Base-by-base conservation (phyloP, 2,888 invertebrate species). In the Nineta flava region DNA sequence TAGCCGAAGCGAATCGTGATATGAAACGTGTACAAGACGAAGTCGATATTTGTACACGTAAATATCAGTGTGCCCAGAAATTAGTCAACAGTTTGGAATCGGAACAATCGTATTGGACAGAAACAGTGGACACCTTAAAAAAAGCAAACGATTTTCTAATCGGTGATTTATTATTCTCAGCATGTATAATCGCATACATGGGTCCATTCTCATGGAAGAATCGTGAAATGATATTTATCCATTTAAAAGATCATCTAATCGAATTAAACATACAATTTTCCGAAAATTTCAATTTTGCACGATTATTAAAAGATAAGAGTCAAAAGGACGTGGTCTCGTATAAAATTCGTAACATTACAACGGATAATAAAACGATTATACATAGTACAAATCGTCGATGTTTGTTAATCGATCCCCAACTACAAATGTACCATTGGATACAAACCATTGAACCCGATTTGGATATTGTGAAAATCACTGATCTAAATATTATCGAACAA, bases 101-200 rank as follows among this genome's bases (percentile, higher is more conserved):
- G 2, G 93, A 94, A 69, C 88, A 86, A 66, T 75, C 77, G 3
- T 75, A 93, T 50, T 95, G 93, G 94, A 81, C 79, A 6, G 64
- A 70, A 45, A 84, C 84, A 15, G 90, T 90, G 4, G 76, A 77
- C 57, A 77, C 77, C 57, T 72, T 93, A 41, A 87, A 88, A 64
- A 64, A 66, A 1, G 72, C 82, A 46, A 90, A 81, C 61, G 85
- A 91, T 63, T 81, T 84, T 61, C 70, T 94, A 53, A 83, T 90
- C 1, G 95, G 94, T 0, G 93, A 94, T 66, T 85, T 93, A 57
- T 70, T 95, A 13, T 75, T 95, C 31, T 88, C 92, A 0, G 83
- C 84, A 60, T 93, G 87, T 13, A 78, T 91, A 38, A 90, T 94
- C 55, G 86, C 92, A 0, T 95, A 95, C 66, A 72, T 95, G 48